Evolutionary conservation across 1,140 invertebrate species (phyloP).

Genomic region (Hycleus phaleratus): DNA sequence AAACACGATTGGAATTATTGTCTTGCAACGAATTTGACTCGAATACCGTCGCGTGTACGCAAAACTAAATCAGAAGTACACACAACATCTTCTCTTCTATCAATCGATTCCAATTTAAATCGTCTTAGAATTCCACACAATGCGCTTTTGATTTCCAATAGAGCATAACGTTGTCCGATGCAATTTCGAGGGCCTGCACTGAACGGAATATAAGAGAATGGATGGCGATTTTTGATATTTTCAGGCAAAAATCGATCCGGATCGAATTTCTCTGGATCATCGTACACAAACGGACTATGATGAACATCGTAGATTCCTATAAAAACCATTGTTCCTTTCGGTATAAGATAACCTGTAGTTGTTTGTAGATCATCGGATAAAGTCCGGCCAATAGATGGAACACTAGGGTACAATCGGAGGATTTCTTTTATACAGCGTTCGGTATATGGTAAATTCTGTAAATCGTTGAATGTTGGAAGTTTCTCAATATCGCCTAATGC

Average conservation of each 20-base stretch:
- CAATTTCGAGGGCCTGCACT: constrained; percentile 57
- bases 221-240: constrained; percentile 41
- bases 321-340: constrained; percentile 9
- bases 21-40: neutral
- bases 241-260: constrained; percentile 60
- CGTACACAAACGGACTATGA: constrained; percentile 39
- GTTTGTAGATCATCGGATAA: constrained; percentile 44
- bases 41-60: neutral
- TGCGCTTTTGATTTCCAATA: constrained; percentile 64
- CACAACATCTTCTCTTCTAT: constrained; percentile 18
- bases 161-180: constrained; percentile 68
- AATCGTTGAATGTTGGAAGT: constrained; percentile 48
- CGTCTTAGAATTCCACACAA: constrained; percentile 56
- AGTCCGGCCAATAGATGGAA: constrained; percentile 53
- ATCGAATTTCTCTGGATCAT: constrained; percentile 56
- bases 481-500: constrained; percentile 47
- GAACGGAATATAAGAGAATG: constrained; percentile 54
- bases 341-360: constrained; percentile 5
- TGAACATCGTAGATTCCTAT: constrained; percentile 17
- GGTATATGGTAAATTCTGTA: constrained; percentile 55
- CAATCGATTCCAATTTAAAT: constrained; percentile 45
- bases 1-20: neutral
- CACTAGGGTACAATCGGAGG: constrained; percentile 56
- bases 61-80: neutral
- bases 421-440: constrained; percentile 58